Evolutionary conservation across 2,113 vertebrate species (phyloP), one percentile per base, ranked within the genome.

Genomic region (Pachyramphus minor): DNA sequence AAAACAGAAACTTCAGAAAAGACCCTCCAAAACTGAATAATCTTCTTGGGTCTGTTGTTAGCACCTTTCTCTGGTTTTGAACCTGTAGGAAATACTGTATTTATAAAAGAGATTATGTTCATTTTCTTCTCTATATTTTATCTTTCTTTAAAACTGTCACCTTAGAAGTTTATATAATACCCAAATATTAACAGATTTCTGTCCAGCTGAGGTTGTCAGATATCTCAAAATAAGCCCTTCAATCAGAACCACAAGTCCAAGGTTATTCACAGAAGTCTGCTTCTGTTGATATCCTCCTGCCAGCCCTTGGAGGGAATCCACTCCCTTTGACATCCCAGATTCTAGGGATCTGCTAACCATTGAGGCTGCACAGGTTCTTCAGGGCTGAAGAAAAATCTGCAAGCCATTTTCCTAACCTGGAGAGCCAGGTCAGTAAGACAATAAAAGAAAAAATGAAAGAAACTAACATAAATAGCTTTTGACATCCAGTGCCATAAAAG

Each of bases 401-500:
- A 95, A 94, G 95, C 90, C 95, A 90, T 96, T 97, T 95, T 66
- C 86, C 80, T 73, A 95, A 97, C 92, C 95, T 95, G 88, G 83
- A 53, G 45, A 96, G 86, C 80, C 95, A 95, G 90, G 90, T 90
- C 76, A 84, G 69, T 50, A 62, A 63, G 85, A 95, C 72, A 94
- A 89, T 95, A 96, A 96, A 95, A 90, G 72, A 77, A 94, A 93
- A 94, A 95, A 91, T 66, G 79, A 93, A 95, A 90, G 79, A 92
- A 94, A 78, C 31, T 72, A 84, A 89, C 74, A 94, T 84, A 94
- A 94, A 82, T 79, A 95, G 90, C 24, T 82, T 97, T 95, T 94
- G 96, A 97, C 97, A 97, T 96, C 91, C 77, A 92, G 66, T 85
- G 50, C 97, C 96, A 66, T 97, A 98, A 97, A 97, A 97, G 87